Evolutionary conservation across 2,113 vertebrate genomes (phyloP).

Genomic region (Percina caprodes): DNA sequence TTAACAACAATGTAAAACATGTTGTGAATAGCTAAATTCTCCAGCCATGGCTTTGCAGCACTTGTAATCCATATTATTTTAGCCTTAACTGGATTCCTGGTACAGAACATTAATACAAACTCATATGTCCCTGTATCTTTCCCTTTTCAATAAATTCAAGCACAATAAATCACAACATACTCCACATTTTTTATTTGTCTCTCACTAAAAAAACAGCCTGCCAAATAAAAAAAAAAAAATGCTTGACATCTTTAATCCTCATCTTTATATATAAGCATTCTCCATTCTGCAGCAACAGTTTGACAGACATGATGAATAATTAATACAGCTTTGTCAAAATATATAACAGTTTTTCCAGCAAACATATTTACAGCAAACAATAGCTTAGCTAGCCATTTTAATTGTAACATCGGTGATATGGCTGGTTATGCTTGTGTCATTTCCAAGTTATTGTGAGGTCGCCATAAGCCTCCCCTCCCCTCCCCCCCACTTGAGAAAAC

Average conservation of each 20-base stretch:
- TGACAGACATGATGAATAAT: slow-evolving; percentile 64
- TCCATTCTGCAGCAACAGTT: neutral
- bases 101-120: slow-evolving; percentile 1
- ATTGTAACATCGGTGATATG: slow-evolving; percentile 18
- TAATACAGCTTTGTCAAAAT: slow-evolving; percentile 52
- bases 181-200: slow-evolving; percentile 5
- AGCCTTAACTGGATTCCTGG: neutral
- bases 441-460: slow-evolving; percentile 45
- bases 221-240: neutral
- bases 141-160: neutral
- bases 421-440: slow-evolving; percentile 19
- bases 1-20: neutral
- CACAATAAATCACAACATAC: neutral
- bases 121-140: slow-evolving; percentile 5
- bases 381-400: slow-evolving; percentile 48
- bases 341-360: slow-evolving; percentile 17
- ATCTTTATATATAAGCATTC: neutral
- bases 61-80: neutral
- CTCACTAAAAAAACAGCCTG: neutral
- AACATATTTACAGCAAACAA: slow-evolving; percentile 38
- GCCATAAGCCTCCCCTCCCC: slow-evolving; percentile 2
- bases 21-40: neutral
- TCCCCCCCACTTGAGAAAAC: slow-evolving; percentile 19
- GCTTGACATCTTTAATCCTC: neutral
- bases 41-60: neutral